Percentiles rank a stretch among this genome's conserved stretches.
Evolutionary conservation across 2,888 invertebrate species (phyloP).

Genomic region (Nasonovia ribisnigri): DNA sequence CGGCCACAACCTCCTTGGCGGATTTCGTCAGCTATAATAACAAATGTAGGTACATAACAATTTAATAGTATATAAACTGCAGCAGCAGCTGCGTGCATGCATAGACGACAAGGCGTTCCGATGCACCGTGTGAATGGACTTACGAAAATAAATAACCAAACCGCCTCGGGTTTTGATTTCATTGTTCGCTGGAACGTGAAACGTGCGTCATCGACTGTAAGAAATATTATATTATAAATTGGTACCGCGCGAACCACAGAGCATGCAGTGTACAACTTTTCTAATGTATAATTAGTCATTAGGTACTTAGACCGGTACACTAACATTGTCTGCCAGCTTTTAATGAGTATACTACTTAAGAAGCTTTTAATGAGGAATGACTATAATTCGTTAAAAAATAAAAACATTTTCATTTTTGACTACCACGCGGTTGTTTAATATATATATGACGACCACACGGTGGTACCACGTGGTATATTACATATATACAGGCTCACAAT

Average conservation of each 20-base stretch:
- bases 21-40: conserved; percentile 8
- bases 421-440: neutral
- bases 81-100: neutral
- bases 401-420: neutral
- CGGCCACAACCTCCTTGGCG: neutral
- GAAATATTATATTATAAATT: conserved; percentile 7
- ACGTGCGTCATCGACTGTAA: conserved; percentile 45
- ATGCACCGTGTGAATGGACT: conserved; percentile 56
- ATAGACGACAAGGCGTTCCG: neutral
- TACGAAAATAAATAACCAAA: conserved; percentile 47
- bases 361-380: neutral
- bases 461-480: neutral
- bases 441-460: neutral
- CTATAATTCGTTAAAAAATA: neutral
- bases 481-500: neutral
- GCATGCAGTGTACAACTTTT: neutral
- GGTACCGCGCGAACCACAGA: neutral
- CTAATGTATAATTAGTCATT: neutral
- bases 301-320: neutral
- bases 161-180: conserved; percentile 59
- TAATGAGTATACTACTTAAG: neutral
- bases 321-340: neutral
- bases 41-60: neutral
- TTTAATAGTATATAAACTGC: neutral
- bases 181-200: conserved; percentile 60